Percentiles rank a stretch among this genome's conserved stretches.
These are phyloP conservation scores for Palythoa grandiflora DNA, from an alignment of 92 coral and sea anemone genomes.

Conservation along the genomic window DNA sequence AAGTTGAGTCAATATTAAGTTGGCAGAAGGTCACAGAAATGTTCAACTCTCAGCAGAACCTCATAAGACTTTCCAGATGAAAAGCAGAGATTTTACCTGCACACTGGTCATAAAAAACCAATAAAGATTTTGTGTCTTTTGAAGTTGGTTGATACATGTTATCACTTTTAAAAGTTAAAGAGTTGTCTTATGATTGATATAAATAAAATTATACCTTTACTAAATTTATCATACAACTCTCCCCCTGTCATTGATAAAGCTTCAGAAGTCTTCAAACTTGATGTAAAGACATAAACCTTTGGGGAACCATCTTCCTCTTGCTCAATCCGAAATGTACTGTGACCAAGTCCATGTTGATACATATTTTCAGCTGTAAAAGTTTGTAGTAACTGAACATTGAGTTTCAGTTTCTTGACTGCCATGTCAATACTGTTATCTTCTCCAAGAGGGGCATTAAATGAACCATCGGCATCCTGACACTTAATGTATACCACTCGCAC, in stretches of 20 bases:
- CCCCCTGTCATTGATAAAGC: conserved; percentile 89
- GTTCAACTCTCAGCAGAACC: too few relatives aligned
- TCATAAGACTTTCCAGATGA: too few relatives aligned
- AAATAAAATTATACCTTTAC: conserved; percentile 65
- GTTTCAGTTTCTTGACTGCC: conserved; percentile 77
- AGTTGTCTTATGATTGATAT: too few relatives aligned
- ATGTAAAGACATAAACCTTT: conserved; percentile 80
- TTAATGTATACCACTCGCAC: conserved; percentile 89
- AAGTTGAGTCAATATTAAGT: too few relatives aligned
- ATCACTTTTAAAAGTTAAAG: too few relatives aligned
- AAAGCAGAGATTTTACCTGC: too few relatives aligned
- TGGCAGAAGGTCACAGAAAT: too few relatives aligned
- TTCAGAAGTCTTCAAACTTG: conserved; percentile 74
- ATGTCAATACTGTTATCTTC: conserved; percentile 66
- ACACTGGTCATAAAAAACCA: too few relatives aligned
- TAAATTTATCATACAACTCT: conserved; percentile 82
- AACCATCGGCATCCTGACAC: conserved; percentile 91
- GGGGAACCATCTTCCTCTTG: conserved; percentile 82
- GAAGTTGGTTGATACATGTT: too few relatives aligned
- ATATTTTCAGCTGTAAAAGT: conserved; percentile 95
- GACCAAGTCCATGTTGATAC: conserved; percentile 90
- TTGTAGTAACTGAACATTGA: conserved; percentile 88
- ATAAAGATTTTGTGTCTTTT: too few relatives aligned
- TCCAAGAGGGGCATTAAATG: conserved; percentile 87
- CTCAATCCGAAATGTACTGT: conserved; percentile 81